These are phyloP conservation scores for Girardia tigrina DNA, from an alignment of 2,888 invertebrate genomes.

Conservation along the genomic window DNA sequence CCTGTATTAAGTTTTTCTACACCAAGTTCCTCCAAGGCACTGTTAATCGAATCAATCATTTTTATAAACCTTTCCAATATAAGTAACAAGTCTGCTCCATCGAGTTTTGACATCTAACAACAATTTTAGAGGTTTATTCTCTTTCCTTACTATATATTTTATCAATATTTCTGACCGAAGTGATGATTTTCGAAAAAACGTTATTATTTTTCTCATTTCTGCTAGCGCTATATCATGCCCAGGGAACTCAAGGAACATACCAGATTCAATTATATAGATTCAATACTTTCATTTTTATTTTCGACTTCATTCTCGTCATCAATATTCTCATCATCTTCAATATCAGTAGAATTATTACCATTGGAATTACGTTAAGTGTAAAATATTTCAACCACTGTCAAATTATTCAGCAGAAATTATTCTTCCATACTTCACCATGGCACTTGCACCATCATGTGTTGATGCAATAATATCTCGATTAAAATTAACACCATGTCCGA, in stretches of 20 bases:
- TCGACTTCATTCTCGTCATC: too few species aligned
- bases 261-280: neutral
- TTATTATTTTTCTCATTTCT: neutral
- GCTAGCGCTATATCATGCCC: neutral
- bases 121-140: neutral
- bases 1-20: neutral
- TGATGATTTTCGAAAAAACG: neutral
- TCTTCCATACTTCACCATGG: neutral
- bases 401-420: neutral
- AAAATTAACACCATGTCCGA: neutral
- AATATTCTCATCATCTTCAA: neutral
- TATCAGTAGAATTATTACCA: neutral
- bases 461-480: neutral
- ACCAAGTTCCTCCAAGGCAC: neutral
- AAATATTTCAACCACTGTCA: neutral
- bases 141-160: neutral
- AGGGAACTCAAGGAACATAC: neutral
- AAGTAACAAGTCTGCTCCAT: neutral
- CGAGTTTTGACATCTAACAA: neutral
- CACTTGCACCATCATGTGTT: neutral
- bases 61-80: neutral
- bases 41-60: neutral
- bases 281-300: neutral
- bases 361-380: neutral
- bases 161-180: neutral